Evolutionary conservation across 2,888 invertebrate genomes (phyloP).

Genomic region (Acanthosepion esculentum): DNA sequence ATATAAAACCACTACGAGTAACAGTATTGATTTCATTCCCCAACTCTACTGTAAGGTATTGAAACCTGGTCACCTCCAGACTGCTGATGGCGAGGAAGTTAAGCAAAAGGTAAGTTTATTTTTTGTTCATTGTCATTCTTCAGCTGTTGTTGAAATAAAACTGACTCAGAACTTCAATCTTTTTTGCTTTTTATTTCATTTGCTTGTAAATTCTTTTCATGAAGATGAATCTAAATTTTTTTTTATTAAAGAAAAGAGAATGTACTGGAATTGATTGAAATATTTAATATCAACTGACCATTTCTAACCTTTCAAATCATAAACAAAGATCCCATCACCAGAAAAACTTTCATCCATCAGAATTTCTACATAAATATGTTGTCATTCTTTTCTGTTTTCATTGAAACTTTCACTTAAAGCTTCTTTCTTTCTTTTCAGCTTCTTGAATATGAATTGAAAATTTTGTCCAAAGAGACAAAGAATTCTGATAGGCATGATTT

Average conservation of each 20-base stretch:
- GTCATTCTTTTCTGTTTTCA: not conserved
- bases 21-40: not conserved
- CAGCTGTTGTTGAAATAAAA: too few relatives aligned
- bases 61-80: not conserved
- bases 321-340: too few relatives aligned
- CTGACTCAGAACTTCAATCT: too few relatives aligned
- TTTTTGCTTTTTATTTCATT: too few relatives aligned
- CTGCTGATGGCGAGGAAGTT: not conserved
- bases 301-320: too few relatives aligned
- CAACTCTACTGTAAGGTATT: not conserved
- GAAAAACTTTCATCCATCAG: too few relatives aligned
- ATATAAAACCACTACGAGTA: not conserved
- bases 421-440: not conserved
- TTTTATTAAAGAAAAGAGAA: not conserved
- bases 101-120: not conserved
- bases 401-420: not conserved
- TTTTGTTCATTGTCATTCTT: not conserved
- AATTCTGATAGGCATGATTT: constrained; percentile 46
- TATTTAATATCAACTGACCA: not conserved
- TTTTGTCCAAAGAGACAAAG: not conserved
- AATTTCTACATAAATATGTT: not conserved
- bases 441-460: not conserved
- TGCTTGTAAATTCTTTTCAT: not conserved
- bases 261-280: not conserved
- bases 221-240: not conserved